Percentiles rank a stretch among this genome's conserved stretches.
These are phyloP conservation scores for Dolomedes plantarius DNA, from an alignment of 2,888 invertebrate genomes.

Conservation along the genomic window DNA sequence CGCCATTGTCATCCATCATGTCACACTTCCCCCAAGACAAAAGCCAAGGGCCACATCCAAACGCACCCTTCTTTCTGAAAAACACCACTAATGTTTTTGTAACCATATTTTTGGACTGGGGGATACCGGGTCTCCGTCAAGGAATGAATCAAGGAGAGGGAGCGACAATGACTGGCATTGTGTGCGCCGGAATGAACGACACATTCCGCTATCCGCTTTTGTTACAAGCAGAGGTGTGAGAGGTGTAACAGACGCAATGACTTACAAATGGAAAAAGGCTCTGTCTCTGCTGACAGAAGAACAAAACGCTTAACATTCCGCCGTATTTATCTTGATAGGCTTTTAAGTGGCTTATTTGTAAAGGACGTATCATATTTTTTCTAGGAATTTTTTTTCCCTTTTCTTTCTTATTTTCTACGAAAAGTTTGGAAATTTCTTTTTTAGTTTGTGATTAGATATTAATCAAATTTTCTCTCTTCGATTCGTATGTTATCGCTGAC, in stretches of 20 bases:
- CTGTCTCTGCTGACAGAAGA: background rate
- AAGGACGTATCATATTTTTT: too few species aligned
- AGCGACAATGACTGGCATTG: constrained; percentile 24
- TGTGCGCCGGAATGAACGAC: constrained; percentile 11
- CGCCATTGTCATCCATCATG: constrained; percentile 1
- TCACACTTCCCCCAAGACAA: background rate
- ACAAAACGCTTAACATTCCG: background rate
- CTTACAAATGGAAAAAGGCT: background rate
- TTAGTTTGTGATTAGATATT: too few species aligned
- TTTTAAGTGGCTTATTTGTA: too few species aligned
- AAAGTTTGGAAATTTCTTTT: too few species aligned
- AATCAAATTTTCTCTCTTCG: too few species aligned
- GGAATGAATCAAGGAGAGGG: constrained; percentile 12
- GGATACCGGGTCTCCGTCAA: background rate
- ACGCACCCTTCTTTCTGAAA: background rate
- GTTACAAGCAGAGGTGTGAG: constrained; percentile 36
- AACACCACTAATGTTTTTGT: background rate
- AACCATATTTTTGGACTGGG: constrained; percentile 5
- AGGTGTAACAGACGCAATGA: background rate
- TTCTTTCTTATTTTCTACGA: too few species aligned
- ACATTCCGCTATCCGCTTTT: constrained; percentile 39
- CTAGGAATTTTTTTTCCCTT: too few species aligned
- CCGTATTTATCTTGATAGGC: too few species aligned
- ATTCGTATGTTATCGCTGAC: too few species aligned
- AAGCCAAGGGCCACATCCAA: background rate